Conservation (phyloP, 1,140 invertebrate species). For the Tribolium madens region DNA sequence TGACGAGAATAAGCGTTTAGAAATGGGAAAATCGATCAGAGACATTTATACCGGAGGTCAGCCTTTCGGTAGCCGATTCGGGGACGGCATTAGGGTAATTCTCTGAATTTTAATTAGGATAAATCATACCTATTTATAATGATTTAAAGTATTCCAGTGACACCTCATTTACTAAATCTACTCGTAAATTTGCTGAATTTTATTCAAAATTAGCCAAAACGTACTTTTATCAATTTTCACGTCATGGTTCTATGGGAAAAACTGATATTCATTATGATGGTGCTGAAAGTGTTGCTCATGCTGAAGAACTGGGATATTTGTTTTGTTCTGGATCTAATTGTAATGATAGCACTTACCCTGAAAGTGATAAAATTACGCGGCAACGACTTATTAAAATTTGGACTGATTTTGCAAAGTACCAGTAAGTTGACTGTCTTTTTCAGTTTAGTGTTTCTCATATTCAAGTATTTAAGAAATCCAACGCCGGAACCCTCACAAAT, state of each 20-base stretch:
- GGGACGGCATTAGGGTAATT: not conserved
- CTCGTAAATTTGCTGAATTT: conserved; percentile 12
- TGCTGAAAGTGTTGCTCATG: conserved; percentile 17
- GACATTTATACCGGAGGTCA: conserved; percentile 9
- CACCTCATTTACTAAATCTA: not conserved
- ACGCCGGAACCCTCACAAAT: conserved; percentile 4
- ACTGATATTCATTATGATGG: conserved; percentile 9
- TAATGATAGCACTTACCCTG: not conserved
- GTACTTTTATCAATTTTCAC: conserved; percentile 56
- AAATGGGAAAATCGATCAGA: conserved; percentile 6
- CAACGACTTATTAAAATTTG: conserved; percentile 35
- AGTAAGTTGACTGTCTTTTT: conserved; percentile 17
- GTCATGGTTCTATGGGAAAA: conserved; percentile 41
- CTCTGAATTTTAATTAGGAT: not conserved
- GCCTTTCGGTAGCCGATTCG: not conserved
- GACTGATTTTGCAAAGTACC: conserved; percentile 48
- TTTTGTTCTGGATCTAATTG: conserved; percentile 1
- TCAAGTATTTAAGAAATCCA: conserved; percentile 1
- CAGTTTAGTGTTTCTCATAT: not conserved
- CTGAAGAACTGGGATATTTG: conserved; percentile 23
- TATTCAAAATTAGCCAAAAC: conserved; percentile 2
- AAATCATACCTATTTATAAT: not conserved
- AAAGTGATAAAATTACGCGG: conserved; percentile 11
- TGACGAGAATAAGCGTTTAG: not conserved
- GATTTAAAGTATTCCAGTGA: conserved; percentile 20